These are phyloP conservation scores for Nesidiocoris tenuis DNA, from an alignment of 2,888 invertebrate genomes.

Conservation along the genomic window DNA sequence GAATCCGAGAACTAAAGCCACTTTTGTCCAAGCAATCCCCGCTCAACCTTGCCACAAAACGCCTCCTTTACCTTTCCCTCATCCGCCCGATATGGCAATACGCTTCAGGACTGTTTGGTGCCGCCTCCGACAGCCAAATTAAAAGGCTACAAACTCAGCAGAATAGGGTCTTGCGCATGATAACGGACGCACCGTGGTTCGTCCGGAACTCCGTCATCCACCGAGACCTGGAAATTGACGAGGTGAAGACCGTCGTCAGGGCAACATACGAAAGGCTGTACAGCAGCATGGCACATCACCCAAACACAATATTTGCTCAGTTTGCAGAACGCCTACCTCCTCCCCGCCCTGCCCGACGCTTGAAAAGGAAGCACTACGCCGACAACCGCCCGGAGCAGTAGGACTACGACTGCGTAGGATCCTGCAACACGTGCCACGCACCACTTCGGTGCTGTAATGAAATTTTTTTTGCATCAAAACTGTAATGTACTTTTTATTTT, in stretches of 20 bases:
- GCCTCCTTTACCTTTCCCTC: too few species aligned
- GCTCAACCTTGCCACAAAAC: too few species aligned
- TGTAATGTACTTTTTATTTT: too few species aligned
- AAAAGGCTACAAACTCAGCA: not conserved
- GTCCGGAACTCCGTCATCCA: conserved; percentile 8
- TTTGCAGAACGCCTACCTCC: not conserved
- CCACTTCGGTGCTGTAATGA: too few species aligned
- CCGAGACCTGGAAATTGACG: not conserved
- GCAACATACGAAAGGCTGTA: too few species aligned
- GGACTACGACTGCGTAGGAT: conserved; percentile 2
- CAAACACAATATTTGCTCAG: not conserved
- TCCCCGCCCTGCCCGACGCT: not conserved
- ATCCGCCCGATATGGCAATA: conserved; percentile 24
- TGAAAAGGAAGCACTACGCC: conserved; percentile 8
- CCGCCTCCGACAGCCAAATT: conserved; percentile 3
- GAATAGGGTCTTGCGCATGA: conserved; percentile 9
- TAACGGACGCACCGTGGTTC: conserved; percentile 11
- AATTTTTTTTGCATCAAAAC: too few species aligned
- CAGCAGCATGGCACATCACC: not conserved
- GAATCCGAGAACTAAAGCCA: too few species aligned
- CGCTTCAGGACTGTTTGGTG: conserved; percentile 3
- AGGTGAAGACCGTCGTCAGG: too few species aligned
- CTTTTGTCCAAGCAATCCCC: too few species aligned
- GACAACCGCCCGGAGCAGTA: conserved; percentile 4
- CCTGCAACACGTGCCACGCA: not conserved